Evolutionary conservation across 2,113 vertebrate genomes (phyloP).

Genomic region (Oriolus oriolus): DNA sequence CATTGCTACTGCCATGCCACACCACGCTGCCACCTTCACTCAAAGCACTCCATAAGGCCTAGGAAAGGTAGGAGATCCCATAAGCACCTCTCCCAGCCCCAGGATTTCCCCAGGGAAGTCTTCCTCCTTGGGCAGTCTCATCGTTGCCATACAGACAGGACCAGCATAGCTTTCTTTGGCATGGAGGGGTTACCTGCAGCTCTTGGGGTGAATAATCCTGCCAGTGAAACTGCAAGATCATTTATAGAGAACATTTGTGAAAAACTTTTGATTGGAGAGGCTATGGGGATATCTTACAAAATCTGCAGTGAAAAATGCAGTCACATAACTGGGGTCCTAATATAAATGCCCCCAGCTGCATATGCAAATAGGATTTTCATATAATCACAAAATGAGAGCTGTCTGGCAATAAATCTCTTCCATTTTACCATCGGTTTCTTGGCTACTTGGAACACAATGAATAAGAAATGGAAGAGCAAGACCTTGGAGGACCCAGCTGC

Average conservation of each 20-base stretch:
- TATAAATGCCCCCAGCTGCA: background rate
- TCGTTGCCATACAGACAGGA: background rate
- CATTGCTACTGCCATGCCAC: rapidly evolving
- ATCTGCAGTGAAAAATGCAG: background rate
- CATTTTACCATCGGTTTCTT: background rate
- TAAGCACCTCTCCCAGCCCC: rapidly evolving
- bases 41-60: background rate
- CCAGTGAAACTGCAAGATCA: background rate
- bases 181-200: background rate
- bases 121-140: background rate
- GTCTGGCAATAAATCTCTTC: background rate
- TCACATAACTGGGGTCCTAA: background rate
- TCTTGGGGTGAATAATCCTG: background rate
- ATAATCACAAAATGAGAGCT: background rate
- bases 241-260: background rate
- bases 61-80: background rate
- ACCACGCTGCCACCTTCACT: background rate
- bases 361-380: background rate
- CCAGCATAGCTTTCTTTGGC: background rate
- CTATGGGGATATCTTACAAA: background rate
- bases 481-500: background rate
- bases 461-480: background rate
- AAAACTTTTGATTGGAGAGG: background rate
- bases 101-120: background rate
- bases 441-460: background rate